Evolutionary conservation across 2,888 invertebrate genomes (phyloP).

Genomic region (Drosophila trichaetosa): DNA sequence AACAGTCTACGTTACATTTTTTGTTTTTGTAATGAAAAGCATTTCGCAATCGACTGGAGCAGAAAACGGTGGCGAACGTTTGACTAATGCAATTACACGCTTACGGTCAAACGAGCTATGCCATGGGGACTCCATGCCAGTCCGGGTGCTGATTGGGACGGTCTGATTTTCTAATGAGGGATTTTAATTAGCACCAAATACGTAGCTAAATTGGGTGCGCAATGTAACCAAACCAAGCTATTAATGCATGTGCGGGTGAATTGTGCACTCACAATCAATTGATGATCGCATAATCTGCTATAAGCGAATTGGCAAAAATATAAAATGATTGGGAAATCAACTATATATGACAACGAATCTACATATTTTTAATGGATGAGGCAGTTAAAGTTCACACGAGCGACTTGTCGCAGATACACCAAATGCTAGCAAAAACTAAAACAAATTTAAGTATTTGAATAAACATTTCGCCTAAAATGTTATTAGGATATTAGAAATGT

Average conservation of each 20-base stretch:
- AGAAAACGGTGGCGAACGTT: slow-evolving; percentile 40
- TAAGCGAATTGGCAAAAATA: not conserved
- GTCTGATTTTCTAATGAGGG: slow-evolving; percentile 77
- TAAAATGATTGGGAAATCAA: not conserved
- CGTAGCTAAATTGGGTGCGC: slow-evolving; percentile 34
- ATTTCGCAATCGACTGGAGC: slow-evolving; percentile 64
- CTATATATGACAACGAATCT: not conserved
- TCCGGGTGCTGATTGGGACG: slow-evolving; percentile 49
- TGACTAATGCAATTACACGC: slow-evolving; percentile 79
- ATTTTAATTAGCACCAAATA: slow-evolving; percentile 80
- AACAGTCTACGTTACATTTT: not conserved
- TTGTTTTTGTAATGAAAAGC: slow-evolving; percentile 65
- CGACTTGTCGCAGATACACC: not conserved
- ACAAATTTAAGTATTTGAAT: not conserved
- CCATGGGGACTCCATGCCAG: slow-evolving; percentile 36
- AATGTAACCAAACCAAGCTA: slow-evolving; percentile 10
- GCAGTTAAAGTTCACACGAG: not conserved
- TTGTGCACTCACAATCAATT: not conserved
- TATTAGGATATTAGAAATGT: not conserved
- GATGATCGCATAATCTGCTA: slow-evolving; percentile 6
- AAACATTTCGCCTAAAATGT: not conserved
- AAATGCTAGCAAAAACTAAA: not conserved
- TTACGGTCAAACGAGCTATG: slow-evolving; percentile 73
- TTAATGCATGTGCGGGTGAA: slow-evolving; percentile 6
- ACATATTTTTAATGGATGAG: not conserved